Percentiles rank a stretch among this genome's conserved stretches.
Conservation (phyloP, 2,113 vertebrate genomes). For the Malurus melanocephalus region DNA sequence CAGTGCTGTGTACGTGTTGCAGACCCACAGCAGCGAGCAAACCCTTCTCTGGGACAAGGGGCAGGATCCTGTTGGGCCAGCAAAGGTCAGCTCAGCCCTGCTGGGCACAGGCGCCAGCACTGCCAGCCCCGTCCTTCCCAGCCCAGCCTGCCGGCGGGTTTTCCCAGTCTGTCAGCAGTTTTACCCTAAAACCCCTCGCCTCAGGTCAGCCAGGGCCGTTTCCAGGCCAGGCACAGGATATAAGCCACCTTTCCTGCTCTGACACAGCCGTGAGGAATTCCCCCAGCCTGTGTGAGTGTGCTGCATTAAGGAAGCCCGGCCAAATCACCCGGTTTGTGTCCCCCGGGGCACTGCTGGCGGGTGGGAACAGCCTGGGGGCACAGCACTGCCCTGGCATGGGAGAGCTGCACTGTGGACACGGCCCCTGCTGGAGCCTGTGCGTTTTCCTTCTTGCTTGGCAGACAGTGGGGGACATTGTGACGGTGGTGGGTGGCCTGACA, state of each 20-base stretch:
- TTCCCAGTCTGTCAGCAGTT: neutral
- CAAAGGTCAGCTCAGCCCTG: neutral
- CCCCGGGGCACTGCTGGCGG: accelerated
- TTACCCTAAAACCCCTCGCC: neutral
- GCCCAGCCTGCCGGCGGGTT: accelerated
- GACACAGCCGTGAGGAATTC: slow-evolving; percentile 48
- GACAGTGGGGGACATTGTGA: accelerated
- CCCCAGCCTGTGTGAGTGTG: neutral
- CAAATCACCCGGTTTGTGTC: accelerated
- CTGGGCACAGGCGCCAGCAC: neutral
- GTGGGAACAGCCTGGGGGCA: neutral
- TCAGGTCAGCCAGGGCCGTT: neutral
- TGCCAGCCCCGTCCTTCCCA: neutral
- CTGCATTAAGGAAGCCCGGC: slow-evolving; percentile 25
- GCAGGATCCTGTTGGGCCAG: neutral
- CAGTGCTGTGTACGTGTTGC: neutral
- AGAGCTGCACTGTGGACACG: accelerated
- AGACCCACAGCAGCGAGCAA: neutral
- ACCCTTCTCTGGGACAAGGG: neutral
- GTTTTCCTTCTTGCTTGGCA: neutral
- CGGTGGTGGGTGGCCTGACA: neutral
- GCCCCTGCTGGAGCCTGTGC: accelerated
- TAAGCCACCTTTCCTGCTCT: slow-evolving; percentile 69
- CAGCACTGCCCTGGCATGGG: accelerated
- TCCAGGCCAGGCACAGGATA: slow-evolving; percentile 49